phyloP scores from a whole-genome alignment of 2,113 vertebrate species.

The Podilymbus podiceps region DNA sequence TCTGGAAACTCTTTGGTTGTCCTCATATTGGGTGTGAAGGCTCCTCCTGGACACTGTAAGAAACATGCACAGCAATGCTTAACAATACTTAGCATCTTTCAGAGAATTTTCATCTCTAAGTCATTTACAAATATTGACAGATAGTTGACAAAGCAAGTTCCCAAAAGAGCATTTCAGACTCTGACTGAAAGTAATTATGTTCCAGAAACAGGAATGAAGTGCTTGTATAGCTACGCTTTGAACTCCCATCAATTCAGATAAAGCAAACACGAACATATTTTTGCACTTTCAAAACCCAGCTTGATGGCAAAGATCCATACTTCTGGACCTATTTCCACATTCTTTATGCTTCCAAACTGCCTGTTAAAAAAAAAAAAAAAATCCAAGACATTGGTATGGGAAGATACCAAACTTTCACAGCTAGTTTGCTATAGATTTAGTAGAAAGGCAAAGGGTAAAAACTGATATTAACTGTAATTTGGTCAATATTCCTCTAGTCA shows the following conservation, averaged over 20 bases:
- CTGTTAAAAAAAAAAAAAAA: background rate
- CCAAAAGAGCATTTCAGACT: background rate
- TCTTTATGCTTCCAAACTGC: background rate
- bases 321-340: background rate
- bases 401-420: background rate
- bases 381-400: background rate
- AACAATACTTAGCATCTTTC: background rate
- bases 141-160: background rate
- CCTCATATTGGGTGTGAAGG: conserved; percentile 91
- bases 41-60: conserved; percentile 92
- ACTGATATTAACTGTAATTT: background rate
- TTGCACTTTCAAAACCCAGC: background rate
- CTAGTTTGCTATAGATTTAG: background rate
- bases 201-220: background rate
- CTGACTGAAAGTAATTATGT: background rate
- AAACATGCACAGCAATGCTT: background rate
- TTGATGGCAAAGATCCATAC: background rate
- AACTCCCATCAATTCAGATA: background rate
- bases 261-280: conserved; percentile 1
- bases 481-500: background rate
- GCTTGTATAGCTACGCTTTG: conserved; percentile 18
- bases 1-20: conserved; percentile 97
- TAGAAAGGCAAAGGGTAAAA: background rate
- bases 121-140: background rate
- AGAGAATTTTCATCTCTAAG: background rate